Evolutionary conservation across 2,888 invertebrate genomes (phyloP), one percentile per base, ranked within the genome.

Genomic region (Lasioglossum villosulum): DNA sequence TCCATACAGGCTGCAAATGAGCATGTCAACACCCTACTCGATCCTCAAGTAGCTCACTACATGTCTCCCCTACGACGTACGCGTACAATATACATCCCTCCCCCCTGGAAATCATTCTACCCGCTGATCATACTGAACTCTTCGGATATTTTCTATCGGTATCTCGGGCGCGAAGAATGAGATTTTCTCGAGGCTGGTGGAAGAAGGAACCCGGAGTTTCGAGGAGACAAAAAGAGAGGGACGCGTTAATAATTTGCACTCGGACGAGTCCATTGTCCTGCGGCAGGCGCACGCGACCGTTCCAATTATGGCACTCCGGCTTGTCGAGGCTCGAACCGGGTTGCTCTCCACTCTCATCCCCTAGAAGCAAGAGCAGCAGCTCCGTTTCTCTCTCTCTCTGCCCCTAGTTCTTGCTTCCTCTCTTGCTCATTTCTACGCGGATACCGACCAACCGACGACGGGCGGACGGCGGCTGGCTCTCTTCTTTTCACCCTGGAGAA

Each of bases 231-330:
- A 83, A 88, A 88, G 87, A 89, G 88, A 78, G 82, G 84, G 83
- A 90, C 90, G 92, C 93, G 92, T 94, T 94, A 94, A 95, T 94
- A 95, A 95, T 94, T 94, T 93, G 92, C 94, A 94, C 93, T 94
- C 93, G 94, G 93, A 92, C 94, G 94, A 92, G 91, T 93, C 94
- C 91, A 95, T 95, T 95, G 94, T 95, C 92, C 92, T 90, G 90
- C 86, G 91, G 88, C 88, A 91, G 91, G 91, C 90, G 92, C 94
- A 93, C 93, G 94, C 94, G 93, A 94, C 94, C 93, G 91, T 93
- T 94, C 94, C 94, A 95, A 95, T 95, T 95, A 94, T 92, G 92
- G 91, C 90, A 90, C 93, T 93, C 91, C 90, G 90, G 90, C 90
- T 91, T 88, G 88, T 87, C 87, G 87, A 89, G 86, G 86, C 88